These are phyloP conservation scores for Caenorhabditis doughertyi DNA, from an alignment of 2,888 invertebrate species.

Conservation along the genomic window DNA sequence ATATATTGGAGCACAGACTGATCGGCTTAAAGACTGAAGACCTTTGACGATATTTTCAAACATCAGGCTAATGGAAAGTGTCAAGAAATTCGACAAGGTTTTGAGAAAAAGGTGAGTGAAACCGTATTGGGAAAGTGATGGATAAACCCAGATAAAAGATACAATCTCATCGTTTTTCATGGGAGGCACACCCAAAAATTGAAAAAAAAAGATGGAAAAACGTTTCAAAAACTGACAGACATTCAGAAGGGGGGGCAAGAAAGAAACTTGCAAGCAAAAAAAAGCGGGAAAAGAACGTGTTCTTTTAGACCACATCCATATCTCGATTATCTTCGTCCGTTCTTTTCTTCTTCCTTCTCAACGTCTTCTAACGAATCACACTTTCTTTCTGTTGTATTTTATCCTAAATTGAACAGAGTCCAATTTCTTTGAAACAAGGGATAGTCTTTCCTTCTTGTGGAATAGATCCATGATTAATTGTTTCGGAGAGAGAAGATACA, in stretches of 20 bases:
- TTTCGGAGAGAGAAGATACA: slow-evolving; percentile 32
- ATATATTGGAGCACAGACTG: too few relatives aligned
- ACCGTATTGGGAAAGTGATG: slow-evolving; percentile 17
- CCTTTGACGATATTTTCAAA: too few relatives aligned
- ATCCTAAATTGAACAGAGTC: slow-evolving; percentile 29
- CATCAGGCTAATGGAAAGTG: background rate
- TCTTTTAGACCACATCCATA: slow-evolving; percentile 28
- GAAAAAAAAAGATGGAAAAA: slow-evolving; percentile 23
- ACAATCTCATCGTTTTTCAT: slow-evolving; percentile 6
- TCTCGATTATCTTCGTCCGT: slow-evolving; percentile 41
- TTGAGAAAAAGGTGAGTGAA: slow-evolving; percentile 1
- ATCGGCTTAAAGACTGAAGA: too few relatives aligned
- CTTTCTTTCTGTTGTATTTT: slow-evolving; percentile 24
- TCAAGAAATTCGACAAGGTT: background rate
- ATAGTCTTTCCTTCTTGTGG: slow-evolving; percentile 10
- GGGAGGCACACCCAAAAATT: slow-evolving; percentile 45
- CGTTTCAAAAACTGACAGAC: slow-evolving; percentile 32
- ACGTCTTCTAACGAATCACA: background rate
- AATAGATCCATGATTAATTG: slow-evolving; percentile 48
- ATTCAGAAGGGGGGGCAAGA: background rate
- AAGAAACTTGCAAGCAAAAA: slow-evolving; percentile 34
- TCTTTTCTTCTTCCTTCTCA: background rate
- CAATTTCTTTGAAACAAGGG: slow-evolving; percentile 2
- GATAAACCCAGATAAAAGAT: slow-evolving; percentile 43
- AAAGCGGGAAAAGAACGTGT: slow-evolving; percentile 39